Base-by-base conservation (phyloP, 2,797 vertebrate genomes). In the Microtus californicus region DNA sequence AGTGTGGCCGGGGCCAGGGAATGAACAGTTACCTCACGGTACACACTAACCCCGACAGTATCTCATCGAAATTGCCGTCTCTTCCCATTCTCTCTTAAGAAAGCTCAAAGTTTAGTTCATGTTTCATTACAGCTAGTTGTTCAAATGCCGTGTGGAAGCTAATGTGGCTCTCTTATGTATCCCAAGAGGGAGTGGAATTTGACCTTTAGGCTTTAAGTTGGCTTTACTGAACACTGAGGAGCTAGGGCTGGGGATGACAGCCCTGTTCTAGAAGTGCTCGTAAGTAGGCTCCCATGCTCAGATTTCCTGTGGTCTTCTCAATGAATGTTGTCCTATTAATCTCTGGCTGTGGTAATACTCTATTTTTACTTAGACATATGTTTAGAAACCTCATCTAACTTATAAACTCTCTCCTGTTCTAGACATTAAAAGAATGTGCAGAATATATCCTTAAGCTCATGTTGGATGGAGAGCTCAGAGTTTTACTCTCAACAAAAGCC, bases 381-480 rank as follows among this genome's bases (percentile, higher is more conserved):
- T 63, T 90, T 98, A 48, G 76, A 97, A 98, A 96, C 76, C 67
- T 97, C 31, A 82, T 94, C 67, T 94, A 45, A 93, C 96, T 91
- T 97, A 51, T 96, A 95, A 95, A 67, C 96, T 95, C 12, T 83
- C 90, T 97, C 89, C 88, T 96, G 45, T 95, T 37, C 95, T 93
- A 97, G 85, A 92, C 77, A 92, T 93, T 85, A 81, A 93, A 96
- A 96, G 93, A 78, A 80, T 95, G 94, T 96, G 51, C 34, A 95
- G 81, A 93, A 67, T 91, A 79, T 97, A 27, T 95, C 63, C 56
- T 88, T 74, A 34, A 92, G 76, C 63, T 93, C 63, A 4, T 90
- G 48, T 73, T 88, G 96, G 95, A 96, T 86, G 81, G 90, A 86
- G 88, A 54, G 95, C 96, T 97, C 94, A 91, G 92, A 97, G 87